Conservation (phyloP, 2,113 vertebrate genomes). For the Hyperopisus bebe region DNA sequence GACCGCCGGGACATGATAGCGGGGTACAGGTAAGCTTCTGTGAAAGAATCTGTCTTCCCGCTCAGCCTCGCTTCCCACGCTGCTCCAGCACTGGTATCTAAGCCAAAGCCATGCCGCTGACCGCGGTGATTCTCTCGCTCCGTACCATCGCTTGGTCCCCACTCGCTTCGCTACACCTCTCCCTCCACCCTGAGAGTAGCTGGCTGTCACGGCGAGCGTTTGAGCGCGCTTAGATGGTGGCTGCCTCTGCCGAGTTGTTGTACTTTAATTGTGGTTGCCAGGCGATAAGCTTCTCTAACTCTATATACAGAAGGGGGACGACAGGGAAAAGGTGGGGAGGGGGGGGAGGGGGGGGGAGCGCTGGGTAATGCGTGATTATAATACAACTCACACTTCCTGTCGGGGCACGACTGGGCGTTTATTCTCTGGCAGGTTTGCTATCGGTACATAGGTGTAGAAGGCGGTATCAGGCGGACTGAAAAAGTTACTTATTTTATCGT, state of each 20-base stretch:
- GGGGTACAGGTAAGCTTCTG: slow-evolving; percentile 29
- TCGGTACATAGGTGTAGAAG: background rate
- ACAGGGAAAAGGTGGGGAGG: slow-evolving; percentile 31
- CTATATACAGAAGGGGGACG: slow-evolving; percentile 46
- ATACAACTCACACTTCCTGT: slow-evolving; percentile 28
- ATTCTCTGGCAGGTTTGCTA: background rate
- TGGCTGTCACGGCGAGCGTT: slow-evolving; percentile 32
- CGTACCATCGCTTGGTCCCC: background rate
- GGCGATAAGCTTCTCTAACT: slow-evolving; percentile 66
- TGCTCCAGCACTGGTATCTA: slow-evolving; percentile 15
- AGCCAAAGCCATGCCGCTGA: slow-evolving; percentile 4
- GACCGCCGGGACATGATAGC: slow-evolving; percentile 41
- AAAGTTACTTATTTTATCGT: background rate
- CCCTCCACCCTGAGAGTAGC: slow-evolving; percentile 21
- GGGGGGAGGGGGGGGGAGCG: background rate
- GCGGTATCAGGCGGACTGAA: background rate
- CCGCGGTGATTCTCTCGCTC: background rate
- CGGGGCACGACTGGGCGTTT: slow-evolving; percentile 22
- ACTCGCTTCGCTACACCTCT: slow-evolving; percentile 13
- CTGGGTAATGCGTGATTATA: slow-evolving; percentile 30
- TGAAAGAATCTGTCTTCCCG: slow-evolving; percentile 30
- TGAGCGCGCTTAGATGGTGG: slow-evolving; percentile 33
- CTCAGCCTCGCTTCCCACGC: slow-evolving; percentile 24
- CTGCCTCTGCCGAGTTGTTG: slow-evolving; percentile 63
- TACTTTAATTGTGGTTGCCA: slow-evolving; percentile 80